Evolutionary conservation across 2,113 vertebrate species (phyloP).

Genomic region (Centropus bengalensis): DNA sequence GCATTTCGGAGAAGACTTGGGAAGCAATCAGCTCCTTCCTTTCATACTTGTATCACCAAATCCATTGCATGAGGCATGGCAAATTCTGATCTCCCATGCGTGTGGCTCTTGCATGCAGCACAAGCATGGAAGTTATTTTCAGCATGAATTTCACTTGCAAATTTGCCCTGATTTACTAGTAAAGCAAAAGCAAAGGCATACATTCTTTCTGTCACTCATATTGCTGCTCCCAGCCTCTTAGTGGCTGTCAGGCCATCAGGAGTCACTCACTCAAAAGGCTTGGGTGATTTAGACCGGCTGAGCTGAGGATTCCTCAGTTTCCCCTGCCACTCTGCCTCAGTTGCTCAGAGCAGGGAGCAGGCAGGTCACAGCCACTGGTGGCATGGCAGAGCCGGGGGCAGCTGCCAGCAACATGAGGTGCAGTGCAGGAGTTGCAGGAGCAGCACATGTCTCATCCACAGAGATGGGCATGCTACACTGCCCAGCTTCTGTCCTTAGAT

Average conservation of each 20-base stretch:
- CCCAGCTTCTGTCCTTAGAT: background rate
- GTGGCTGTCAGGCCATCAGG: background rate
- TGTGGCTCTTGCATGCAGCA: background rate
- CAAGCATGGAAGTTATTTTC: background rate
- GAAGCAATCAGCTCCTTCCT: background rate
- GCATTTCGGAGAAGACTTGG: background rate
- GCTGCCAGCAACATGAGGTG: rapidly evolving
- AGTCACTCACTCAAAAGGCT: background rate
- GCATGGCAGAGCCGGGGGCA: background rate
- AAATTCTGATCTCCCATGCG: background rate
- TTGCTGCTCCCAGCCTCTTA: background rate
- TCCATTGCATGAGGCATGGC: rapidly evolving
- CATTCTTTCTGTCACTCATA: background rate
- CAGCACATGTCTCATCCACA: background rate
- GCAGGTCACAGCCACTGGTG: background rate
- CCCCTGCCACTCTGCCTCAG: background rate
- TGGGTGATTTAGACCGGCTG: background rate
- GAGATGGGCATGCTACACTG: rapidly evolving
- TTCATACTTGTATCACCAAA: background rate
- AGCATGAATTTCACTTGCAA: conserved; percentile 3
- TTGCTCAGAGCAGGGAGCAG: background rate
- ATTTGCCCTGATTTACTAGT: background rate
- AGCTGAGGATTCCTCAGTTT: background rate
- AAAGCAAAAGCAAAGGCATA: background rate
- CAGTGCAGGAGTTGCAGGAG: background rate